These are phyloP conservation scores for Chiroxiphia lanceolata DNA, from an alignment of 2,797 vertebrate species.

Conservation along the genomic window DNA sequence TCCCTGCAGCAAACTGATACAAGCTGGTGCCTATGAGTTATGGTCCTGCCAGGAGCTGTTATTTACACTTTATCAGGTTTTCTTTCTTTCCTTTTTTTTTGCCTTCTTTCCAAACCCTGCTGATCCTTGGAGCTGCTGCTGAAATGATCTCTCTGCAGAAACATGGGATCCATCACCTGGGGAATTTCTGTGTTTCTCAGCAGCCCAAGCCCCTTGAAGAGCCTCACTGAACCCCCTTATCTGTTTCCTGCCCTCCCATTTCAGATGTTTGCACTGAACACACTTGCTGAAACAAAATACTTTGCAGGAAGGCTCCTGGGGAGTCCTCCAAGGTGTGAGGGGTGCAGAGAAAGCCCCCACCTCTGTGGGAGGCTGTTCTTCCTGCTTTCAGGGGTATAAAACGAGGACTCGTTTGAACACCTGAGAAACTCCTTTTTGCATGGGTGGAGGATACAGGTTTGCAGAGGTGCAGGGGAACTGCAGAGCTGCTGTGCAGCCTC, in stretches of 20 bases:
- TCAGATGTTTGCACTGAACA: not conserved
- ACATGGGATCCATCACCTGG: not conserved
- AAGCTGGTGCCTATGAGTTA: not conserved
- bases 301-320: not conserved
- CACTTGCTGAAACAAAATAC: not conserved
- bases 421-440: not conserved
- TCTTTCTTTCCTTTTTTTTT: accelerated
- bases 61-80: slow-evolving; percentile 11
- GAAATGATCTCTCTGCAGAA: not conserved
- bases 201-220: not conserved
- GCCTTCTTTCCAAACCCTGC: not conserved
- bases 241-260: not conserved
- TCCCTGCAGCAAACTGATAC: not conserved
- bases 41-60: not conserved
- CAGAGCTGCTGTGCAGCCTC: not conserved
- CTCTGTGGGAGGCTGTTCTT: not conserved
- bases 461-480: not conserved
- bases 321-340: not conserved
- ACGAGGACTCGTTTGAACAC: not conserved
- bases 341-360: not conserved
- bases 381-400: not conserved
- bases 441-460: accelerated
- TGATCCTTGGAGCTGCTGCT: not conserved
- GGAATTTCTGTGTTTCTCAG: not conserved
- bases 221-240: not conserved